Percentiles rank a stretch among this genome's conserved stretches.
Conservation (phyloP, 2,113 vertebrate species). For the Columba janthina region DNA sequence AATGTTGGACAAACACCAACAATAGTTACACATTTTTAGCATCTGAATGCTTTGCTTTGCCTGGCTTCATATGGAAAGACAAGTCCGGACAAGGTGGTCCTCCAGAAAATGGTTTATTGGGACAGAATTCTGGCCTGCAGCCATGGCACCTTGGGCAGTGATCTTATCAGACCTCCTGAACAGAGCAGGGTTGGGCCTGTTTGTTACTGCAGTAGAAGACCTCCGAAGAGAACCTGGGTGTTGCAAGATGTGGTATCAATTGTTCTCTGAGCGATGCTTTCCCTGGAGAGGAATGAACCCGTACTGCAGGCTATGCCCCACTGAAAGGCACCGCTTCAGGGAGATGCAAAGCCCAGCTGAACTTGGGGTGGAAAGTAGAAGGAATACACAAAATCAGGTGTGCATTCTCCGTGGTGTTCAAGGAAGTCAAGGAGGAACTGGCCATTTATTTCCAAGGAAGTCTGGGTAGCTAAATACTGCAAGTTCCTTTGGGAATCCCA, state of each 20-base stretch:
- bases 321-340: neutral
- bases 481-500: neutral
- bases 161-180: slow-evolving; percentile 67
- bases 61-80: neutral
- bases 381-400: neutral
- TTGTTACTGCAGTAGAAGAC: slow-evolving; percentile 42
- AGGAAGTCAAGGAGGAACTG: neutral
- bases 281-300: neutral
- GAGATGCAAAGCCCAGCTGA: neutral
- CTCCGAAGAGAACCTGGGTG: slow-evolving; percentile 57
- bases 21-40: slow-evolving; percentile 48
- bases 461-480: neutral
- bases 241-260: slow-evolving; percentile 7
- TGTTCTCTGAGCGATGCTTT: neutral
- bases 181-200: slow-evolving; percentile 65
- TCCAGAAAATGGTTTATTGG: slow-evolving; percentile 66
- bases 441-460: neutral
- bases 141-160: slow-evolving; percentile 53
- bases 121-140: slow-evolving; percentile 53
- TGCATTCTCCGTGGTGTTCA: neutral
- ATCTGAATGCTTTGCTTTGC: slow-evolving; percentile 49
- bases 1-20: slow-evolving; percentile 47
- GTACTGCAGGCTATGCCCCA: neutral
- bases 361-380: neutral
- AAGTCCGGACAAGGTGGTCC: slow-evolving; percentile 65